Percentiles rank a stretch among this genome's conserved stretches.
phyloP scores from a whole-genome alignment of 2,888 invertebrate species.

The Mesoligia furuncula region DNA sequence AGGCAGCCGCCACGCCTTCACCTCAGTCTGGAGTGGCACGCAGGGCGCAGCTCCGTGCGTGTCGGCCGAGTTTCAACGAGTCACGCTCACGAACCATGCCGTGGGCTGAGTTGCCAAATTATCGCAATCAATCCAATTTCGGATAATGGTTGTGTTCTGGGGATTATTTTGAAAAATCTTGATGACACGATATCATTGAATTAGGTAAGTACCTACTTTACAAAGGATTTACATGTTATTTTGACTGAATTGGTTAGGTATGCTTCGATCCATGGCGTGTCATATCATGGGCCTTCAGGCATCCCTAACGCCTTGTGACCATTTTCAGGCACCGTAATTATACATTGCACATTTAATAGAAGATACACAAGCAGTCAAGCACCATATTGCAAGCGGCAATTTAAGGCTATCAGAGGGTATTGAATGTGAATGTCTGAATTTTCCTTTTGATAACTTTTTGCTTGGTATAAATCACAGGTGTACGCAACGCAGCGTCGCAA shows the following conservation, averaged over 20 bases:
- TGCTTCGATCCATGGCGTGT: background rate
- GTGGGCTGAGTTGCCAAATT: slow-evolving; percentile 48
- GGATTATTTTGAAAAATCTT: slow-evolving; percentile 13
- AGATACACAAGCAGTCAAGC: background rate
- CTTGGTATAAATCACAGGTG: background rate
- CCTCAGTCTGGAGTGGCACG: slow-evolving; percentile 25
- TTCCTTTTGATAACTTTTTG: background rate
- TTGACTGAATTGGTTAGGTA: background rate
- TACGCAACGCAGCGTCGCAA: background rate
- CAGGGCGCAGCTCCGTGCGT: slow-evolving; percentile 34
- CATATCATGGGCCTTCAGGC: background rate
- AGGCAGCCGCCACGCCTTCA: slow-evolving; percentile 40
- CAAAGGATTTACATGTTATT: background rate
- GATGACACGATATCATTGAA: background rate
- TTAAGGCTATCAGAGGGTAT: background rate
- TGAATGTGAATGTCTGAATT: background rate
- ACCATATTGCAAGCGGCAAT: background rate
- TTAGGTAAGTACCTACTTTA: background rate
- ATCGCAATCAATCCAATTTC: slow-evolving; percentile 48
- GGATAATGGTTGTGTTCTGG: slow-evolving; percentile 9
- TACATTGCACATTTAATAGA: background rate
- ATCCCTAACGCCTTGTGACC: background rate
- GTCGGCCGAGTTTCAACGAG: slow-evolving; percentile 20
- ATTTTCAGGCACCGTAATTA: background rate
- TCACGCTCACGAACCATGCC: slow-evolving; percentile 48